Evolutionary conservation across 2,113 vertebrate genomes (phyloP).

Genomic region (Corythornis madagascariensis): DNA sequence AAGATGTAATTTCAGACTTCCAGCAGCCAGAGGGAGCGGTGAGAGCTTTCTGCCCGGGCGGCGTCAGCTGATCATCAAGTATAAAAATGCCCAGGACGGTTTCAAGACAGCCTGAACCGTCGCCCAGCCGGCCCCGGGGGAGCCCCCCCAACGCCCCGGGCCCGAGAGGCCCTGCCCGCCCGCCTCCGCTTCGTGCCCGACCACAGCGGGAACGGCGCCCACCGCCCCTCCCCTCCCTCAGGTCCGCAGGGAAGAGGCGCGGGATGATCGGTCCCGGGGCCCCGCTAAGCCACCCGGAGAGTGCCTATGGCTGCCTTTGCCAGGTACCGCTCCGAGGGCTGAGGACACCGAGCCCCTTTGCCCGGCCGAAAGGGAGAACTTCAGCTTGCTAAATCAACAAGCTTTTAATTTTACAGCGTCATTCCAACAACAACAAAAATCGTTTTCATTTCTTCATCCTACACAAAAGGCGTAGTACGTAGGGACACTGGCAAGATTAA

Average conservation of each 20-base stretch:
- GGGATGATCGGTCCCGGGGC: not conserved
- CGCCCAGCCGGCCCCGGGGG: constrained; percentile 9
- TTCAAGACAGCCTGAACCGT: constrained; percentile 69
- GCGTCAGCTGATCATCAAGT: constrained; percentile 82
- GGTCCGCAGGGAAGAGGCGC: not conserved
- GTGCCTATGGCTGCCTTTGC: not conserved
- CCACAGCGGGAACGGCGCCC: constrained; percentile 33
- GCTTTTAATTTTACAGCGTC: not conserved
- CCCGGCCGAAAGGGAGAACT: not conserved
- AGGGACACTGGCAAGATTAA: not conserved
- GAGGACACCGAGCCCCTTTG: not conserved
- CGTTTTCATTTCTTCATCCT: not conserved
- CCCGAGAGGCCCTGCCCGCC: not conserved
- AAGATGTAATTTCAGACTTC: constrained; percentile 96
- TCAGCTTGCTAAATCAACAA: not conserved
- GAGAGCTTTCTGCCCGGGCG: constrained; percentile 76
- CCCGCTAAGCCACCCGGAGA: not conserved
- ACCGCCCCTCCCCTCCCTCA: not conserved
- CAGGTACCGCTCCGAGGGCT: not conserved
- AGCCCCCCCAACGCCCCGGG: not conserved
- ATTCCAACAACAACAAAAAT: not conserved
- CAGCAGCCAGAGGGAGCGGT: constrained; percentile 95
- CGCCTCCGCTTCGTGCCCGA: not conserved
- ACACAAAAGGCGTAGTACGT: not conserved
- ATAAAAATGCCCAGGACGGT: constrained; percentile 84